Base-by-base conservation (phyloP, 2,888 invertebrate genomes). In the Strigamia maritima region DNA sequence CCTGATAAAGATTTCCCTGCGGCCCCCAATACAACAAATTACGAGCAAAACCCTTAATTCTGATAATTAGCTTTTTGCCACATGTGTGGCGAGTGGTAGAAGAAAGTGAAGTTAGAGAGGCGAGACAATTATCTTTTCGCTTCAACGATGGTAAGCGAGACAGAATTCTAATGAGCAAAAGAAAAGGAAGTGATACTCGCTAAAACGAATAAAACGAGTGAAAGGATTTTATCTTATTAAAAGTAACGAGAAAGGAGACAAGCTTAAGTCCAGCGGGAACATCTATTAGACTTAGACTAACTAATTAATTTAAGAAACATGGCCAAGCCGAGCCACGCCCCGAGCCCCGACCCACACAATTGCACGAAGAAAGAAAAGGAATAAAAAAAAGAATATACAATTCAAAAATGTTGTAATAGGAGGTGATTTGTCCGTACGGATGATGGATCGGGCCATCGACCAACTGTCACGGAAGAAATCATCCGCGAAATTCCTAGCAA, bases 111-210 rank as follows among this genome's bases (percentile, higher is more conserved):
- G 70, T 70, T 26, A 28, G 28, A 26, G 28, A 28, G 70, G 70
- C 70, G 70, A 70, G 70, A 70, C 70, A 70, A 70, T 70, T 70
- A 70, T 70, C 70, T 70, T 70, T 70, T 70, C 70, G 70, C 70
- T 70, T 28, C 70, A 70, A 70, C 70, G 70, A 70, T 70, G 28
- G 70, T 70, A 70, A 70, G 70, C 70, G 70, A 70, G 70, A 70
- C 70, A 70, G 70, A 70, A 70, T 70, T 70, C 70, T 70, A 70
- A 70, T 70, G 70, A 70, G 70, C 70, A 70, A 70, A 70, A 70
- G 70, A 70, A 70, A 28, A 70, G 70, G n/a, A 14, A 70, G 26
- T 28, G 70, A 26, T 14, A 26, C 70, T 28, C 70, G 28, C 28
- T 70, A 70, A 28, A 70, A 70, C 26, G 26, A 70, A 28, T 28